Evolutionary conservation across 2,797 vertebrate genomes (phyloP).

Genomic region (Gambelia wislizenii): DNA sequence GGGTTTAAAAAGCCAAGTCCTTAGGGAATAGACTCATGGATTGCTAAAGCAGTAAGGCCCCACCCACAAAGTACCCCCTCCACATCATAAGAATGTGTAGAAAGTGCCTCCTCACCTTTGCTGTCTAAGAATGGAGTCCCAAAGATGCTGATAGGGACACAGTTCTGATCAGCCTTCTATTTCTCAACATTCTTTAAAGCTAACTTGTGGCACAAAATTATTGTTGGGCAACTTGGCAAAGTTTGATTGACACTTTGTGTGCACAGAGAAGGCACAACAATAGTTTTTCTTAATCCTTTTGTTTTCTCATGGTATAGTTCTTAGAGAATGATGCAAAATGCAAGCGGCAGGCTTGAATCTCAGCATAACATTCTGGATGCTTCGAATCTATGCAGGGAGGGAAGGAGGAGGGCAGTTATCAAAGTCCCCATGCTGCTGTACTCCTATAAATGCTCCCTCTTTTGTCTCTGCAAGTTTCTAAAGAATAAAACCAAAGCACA

Average conservation of each 20-base stretch:
- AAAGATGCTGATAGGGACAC: neutral
- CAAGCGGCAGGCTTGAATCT: conserved; percentile 65
- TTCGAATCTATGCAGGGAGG: conserved; percentile 58
- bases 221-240: conserved; percentile 44
- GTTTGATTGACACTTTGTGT: conserved; percentile 47
- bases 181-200: conserved; percentile 36
- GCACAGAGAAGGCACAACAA: neutral
- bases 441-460: conserved; percentile 73
- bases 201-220: conserved; percentile 29
- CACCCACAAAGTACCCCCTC: too few species aligned
- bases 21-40: neutral
- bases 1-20: neutral
- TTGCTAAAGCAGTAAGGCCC: neutral
- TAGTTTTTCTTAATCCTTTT: conserved; percentile 65
- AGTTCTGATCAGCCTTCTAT: neutral
- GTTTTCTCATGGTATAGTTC: conserved; percentile 62
- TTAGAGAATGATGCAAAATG: conserved; percentile 64
- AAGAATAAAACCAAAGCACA: conserved; percentile 77
- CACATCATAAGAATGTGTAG: neutral
- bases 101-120: neutral
- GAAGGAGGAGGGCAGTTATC: conserved; percentile 57
- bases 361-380: conserved; percentile 68
- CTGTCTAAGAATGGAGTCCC: neutral
- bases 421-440: conserved; percentile 65
- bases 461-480: conserved; percentile 74